Evolutionary conservation across 2,113 vertebrate species (phyloP).

Genomic region (Hippotragus niger): DNA sequence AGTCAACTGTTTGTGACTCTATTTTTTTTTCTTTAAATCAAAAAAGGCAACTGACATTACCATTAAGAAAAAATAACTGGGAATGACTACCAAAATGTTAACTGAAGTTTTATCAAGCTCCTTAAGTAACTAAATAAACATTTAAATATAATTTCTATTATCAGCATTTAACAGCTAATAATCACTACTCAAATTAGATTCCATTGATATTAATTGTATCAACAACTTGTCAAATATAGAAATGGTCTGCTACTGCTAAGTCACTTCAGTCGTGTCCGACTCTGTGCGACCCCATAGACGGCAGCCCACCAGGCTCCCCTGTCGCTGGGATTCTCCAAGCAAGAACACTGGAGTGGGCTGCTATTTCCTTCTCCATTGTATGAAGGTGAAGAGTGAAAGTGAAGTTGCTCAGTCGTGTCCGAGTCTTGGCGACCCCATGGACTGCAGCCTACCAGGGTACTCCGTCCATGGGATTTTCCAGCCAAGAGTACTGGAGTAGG

Average conservation of each 20-base stretch:
- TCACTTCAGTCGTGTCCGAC: too few species aligned
- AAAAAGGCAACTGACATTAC: slow-evolving; percentile 4
- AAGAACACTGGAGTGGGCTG: too few species aligned
- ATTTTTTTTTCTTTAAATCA: slow-evolving; percentile 18
- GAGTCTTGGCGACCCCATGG: too few species aligned
- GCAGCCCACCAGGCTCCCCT: too few species aligned
- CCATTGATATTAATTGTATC: background rate
- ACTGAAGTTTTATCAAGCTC: background rate
- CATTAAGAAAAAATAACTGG: background rate
- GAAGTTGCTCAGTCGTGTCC: too few species aligned
- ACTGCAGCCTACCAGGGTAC: too few species aligned
- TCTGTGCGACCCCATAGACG: too few species aligned
- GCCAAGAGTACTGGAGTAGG: too few species aligned
- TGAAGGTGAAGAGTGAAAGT: too few species aligned
- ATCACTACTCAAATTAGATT: background rate
- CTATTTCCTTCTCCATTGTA: too few species aligned
- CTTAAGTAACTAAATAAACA: slow-evolving; percentile 14
- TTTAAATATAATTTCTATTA: slow-evolving; percentile 42
- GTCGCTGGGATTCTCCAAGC: too few species aligned
- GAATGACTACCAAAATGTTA: background rate
- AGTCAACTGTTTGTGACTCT: background rate
- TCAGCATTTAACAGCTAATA: slow-evolving; percentile 34
- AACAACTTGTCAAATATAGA: background rate
- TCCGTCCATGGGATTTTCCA: too few species aligned
- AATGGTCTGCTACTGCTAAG: background rate